Evolutionary conservation across 2,888 invertebrate genomes (phyloP).

Genomic region (Selenia dentaria): DNA sequence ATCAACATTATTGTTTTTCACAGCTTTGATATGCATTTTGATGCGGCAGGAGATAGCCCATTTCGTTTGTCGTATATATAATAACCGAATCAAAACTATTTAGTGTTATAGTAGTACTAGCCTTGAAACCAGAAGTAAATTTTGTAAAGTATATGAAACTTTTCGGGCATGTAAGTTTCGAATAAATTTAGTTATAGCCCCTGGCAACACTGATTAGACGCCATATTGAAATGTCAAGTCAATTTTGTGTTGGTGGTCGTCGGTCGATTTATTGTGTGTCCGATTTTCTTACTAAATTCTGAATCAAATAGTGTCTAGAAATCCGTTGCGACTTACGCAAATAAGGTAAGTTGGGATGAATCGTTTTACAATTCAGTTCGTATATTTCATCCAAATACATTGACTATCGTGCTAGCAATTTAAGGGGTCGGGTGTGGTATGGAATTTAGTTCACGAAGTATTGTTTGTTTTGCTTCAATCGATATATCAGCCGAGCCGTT

Average conservation of each 20-base stretch:
- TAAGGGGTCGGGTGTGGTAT: conserved; percentile 71
- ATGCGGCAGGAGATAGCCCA: no score
- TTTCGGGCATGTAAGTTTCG: no score
- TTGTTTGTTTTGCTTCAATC: conserved; percentile 75
- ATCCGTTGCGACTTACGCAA: conserved; percentile 50
- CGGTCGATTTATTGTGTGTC: conserved; percentile 57
- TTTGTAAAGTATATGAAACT: no score
- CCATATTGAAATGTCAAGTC: conserved; percentile 81
- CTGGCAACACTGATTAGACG: conserved; percentile 38
- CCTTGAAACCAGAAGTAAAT: no score
- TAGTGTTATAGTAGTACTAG: no score
- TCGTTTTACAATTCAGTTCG: not conserved
- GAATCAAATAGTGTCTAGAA: conserved; percentile 44
- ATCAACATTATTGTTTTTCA: no score
- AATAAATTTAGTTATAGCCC: no score
- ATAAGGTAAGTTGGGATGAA: conserved; percentile 51
- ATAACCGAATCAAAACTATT: no score
- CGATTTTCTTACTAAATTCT: conserved; percentile 44
- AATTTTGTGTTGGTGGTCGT: conserved; percentile 64
- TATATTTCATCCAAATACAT: no score
- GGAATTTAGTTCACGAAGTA: conserved; percentile 74
- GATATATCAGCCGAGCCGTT: conserved; percentile 28
- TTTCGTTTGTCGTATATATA: no score
- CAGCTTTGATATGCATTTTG: no score
- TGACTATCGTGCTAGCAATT: no score